Evolutionary conservation across 2,113 vertebrate genomes (phyloP), one percentile per base, ranked within the genome.

Genomic region (Vicugna pacos): DNA sequence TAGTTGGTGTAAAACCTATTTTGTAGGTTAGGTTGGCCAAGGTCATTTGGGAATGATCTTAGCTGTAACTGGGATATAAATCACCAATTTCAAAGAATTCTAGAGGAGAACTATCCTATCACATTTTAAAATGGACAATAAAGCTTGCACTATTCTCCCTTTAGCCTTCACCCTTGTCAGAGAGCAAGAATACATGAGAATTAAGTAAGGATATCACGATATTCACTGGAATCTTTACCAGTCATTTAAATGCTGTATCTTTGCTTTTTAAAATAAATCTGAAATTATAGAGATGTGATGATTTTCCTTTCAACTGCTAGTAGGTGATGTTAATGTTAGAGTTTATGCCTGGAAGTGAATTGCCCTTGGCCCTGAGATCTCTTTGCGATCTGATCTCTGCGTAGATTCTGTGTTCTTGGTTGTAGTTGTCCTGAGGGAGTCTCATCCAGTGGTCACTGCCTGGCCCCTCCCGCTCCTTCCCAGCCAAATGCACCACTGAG

Each of bases 401-500:
- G 0, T 6, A 5, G 64, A 30, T 8, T 35, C 73, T 26, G 17
- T 58, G 69, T 32, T 26, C 52, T 82, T 13, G 3, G 6, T 48
- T 65, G 50, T 38, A 6, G 48, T 7, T 52, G 11, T 35, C 42
- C 70, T 17, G 4, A 12, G 5, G n/a, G 32, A 32, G 5, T 75
- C 60, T 48, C 11, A 12, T 69, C 38, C 50, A 12, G 9, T 13
- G 7, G 35, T 46, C 46, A 3, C 64, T 2, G 32, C 19, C 32
- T 8, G n/a, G 20, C 11, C 52, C 13, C n/a, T 11, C n/a, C 16
- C 1, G 6, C 0, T 19, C 38, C n/a, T 14, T 26, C 10, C 26
- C 73, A 77, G 1, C 9, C 8, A 16, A 17, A 50, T 1, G 15
- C 20, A 22, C 11, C 20, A 5, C 8, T 5, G 50, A 64, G 69